These are phyloP conservation scores for Marmota monax DNA, from an alignment of 2,113 vertebrate species.

Conservation along the genomic window DNA sequence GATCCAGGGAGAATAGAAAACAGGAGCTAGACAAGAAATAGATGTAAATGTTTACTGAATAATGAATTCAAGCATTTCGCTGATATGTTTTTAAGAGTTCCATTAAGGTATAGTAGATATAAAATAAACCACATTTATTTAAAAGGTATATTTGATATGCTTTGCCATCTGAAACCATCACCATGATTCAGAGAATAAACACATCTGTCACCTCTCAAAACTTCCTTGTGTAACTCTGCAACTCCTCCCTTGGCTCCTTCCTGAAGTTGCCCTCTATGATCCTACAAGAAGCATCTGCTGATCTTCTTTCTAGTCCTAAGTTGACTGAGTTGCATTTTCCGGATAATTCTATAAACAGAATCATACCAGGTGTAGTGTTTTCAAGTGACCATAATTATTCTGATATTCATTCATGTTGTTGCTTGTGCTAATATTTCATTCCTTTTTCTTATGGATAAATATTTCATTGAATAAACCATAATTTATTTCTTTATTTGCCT, in stretches of 20 bases:
- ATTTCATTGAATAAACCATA: neutral
- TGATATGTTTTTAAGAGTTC: neutral
- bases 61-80: neutral
- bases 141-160: neutral
- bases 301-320: neutral
- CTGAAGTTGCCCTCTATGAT: neutral
- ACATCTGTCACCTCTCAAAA: neutral
- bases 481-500: neutral
- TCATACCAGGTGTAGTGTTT: neutral
- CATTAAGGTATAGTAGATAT: neutral
- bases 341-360: constrained; percentile 3
- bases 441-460: neutral
- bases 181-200: neutral
- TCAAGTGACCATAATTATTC: neutral
- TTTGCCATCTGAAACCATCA: neutral
- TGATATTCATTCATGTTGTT: neutral
- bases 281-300: neutral
- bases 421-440: neutral
- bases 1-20: neutral
- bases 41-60: neutral
- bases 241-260: neutral
- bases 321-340: neutral
- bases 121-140: neutral
- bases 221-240: neutral
- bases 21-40: neutral